phyloP scores from a whole-genome alignment of 2,113 vertebrate species.

The Hipposideros armiger region DNA sequence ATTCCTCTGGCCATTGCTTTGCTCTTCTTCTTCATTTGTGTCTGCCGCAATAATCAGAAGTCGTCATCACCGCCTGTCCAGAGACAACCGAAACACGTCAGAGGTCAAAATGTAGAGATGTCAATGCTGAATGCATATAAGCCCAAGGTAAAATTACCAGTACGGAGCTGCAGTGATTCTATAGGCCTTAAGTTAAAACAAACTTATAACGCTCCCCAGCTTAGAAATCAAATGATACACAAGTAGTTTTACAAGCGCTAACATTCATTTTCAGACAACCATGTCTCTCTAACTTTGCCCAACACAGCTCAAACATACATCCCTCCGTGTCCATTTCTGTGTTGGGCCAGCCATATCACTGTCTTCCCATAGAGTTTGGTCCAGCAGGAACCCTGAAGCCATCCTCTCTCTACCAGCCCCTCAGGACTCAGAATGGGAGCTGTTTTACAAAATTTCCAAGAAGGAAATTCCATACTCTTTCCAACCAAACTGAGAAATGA shows the following conservation, averaged over 20 bases:
- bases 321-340: not conserved
- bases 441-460: not conserved
- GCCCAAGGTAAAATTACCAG: conserved; percentile 91
- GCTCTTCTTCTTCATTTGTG: conserved; percentile 98
- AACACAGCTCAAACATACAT: no score
- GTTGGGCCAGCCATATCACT: not conserved
- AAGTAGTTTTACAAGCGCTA: not conserved
- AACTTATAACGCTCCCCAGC: not conserved
- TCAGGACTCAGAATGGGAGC: not conserved
- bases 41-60: conserved; percentile 98
- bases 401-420: not conserved
- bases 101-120: conserved; percentile 99
- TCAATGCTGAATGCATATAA: conserved; percentile 98
- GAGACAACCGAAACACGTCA: conserved; percentile 95
- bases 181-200: not conserved
- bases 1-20: conserved; percentile 96
- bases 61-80: conserved; percentile 91
- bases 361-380: not conserved
- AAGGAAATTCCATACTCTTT: not conserved
- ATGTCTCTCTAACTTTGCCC: not conserved
- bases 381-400: not conserved
- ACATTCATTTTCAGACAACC: no score
- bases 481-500: not conserved
- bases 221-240: not conserved
- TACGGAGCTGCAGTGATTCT: rapidly evolving